Conservation (phyloP, 2,113 vertebrate species). For the Cyanoderma ruficeps region DNA sequence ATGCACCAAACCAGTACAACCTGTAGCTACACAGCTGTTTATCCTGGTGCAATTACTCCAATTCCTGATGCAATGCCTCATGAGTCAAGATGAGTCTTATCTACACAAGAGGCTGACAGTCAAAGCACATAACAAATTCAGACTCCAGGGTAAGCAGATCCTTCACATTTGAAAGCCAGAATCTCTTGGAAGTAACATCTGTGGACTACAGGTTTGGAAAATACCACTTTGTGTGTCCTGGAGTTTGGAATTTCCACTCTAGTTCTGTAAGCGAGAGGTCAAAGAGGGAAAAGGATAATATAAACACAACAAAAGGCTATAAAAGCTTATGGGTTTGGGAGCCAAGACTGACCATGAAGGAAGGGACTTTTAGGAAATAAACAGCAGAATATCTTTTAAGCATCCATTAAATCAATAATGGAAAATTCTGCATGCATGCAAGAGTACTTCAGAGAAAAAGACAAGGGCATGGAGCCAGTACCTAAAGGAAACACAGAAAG, state of each 20-base stretch:
- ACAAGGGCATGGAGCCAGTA: neutral
- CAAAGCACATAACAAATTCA: neutral
- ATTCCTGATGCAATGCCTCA: neutral
- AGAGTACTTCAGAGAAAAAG: neutral
- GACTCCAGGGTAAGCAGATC: neutral
- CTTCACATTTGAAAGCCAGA: neutral
- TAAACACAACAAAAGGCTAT: neutral
- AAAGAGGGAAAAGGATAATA: neutral
- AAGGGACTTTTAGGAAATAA: slow-evolving; percentile 13
- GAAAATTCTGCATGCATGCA: neutral
- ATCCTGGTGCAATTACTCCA: neutral
- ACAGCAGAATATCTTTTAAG: neutral
- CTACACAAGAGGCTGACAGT: neutral
- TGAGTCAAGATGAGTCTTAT: neutral
- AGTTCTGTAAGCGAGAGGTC: neutral
- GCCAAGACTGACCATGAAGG: neutral
- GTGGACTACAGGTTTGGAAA: neutral
- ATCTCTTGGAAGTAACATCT: neutral
- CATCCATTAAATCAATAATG: neutral
- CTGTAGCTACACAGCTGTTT: neutral
- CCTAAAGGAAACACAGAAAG: neutral
- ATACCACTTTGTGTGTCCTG: neutral
- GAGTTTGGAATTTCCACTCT: neutral
- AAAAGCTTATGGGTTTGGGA: neutral
- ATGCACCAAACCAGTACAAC: neutral